phyloP scores from a whole-genome alignment of 2,888 invertebrate genomes.

The Phengaris alcon region DNA sequence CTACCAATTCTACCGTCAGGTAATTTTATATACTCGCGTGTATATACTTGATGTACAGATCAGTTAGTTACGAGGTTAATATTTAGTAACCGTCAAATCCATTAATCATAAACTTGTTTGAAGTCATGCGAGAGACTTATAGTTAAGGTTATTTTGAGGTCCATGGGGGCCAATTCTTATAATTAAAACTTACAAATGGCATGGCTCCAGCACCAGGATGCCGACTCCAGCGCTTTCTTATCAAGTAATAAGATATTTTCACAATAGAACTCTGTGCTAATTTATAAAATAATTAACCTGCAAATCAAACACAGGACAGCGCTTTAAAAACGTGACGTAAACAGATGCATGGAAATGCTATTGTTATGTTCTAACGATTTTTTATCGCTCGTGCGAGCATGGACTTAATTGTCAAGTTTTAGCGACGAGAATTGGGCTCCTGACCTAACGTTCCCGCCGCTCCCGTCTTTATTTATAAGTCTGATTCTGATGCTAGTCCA shows the following conservation, averaged over 20 bases:
- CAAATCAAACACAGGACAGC: no score
- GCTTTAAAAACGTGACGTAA: no score
- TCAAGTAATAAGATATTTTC: no score
- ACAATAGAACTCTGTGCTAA: no score
- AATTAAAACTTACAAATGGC: not conserved
- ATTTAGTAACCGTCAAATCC: conserved; percentile 11
- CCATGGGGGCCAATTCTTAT: not conserved
- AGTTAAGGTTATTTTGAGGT: conserved; percentile 16
- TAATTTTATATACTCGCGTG: conserved; percentile 25
- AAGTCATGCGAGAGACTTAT: conserved; percentile 3
- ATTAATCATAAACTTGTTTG: conserved; percentile 10
- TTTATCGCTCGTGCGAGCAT: no score
- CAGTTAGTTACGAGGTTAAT: not conserved
- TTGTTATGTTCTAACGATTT: no score
- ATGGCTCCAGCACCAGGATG: no score
- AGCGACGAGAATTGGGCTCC: not conserved
- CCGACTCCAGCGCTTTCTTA: no score
- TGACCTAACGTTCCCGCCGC: conserved; percentile 3
- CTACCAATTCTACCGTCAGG: not conserved
- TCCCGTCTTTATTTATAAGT: conserved; percentile 46
- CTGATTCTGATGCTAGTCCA: conserved; percentile 65
- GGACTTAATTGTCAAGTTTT: no score
- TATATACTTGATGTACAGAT: conserved; percentile 27
- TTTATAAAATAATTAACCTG: no score
- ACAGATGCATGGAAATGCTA: no score